Conservation (phyloP, 2,888 invertebrate genomes). For the Diadegma fenestrale region DNA sequence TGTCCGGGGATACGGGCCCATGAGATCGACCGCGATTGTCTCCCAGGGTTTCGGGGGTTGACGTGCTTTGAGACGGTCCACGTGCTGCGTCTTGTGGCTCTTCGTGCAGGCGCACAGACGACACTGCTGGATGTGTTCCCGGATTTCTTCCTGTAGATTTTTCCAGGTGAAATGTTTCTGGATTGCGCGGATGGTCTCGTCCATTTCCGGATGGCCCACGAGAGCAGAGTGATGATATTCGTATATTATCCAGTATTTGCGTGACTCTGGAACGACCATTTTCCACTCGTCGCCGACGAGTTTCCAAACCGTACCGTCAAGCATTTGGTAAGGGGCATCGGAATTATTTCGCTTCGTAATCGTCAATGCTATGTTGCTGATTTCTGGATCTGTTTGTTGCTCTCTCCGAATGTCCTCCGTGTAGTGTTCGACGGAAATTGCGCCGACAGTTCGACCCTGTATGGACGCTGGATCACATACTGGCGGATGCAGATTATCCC, state of each 20-base stretch:
- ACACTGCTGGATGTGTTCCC: constrained; percentile 46
- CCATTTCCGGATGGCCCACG: too few species aligned
- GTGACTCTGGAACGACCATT: not conserved
- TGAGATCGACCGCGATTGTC: too few species aligned
- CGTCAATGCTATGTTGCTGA: too few species aligned
- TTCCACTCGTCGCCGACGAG: not conserved
- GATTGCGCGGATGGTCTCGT: too few species aligned
- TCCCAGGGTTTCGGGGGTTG: too few species aligned
- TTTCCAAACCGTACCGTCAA: not conserved
- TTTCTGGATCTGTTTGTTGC: not conserved
- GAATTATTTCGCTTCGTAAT: not conserved
- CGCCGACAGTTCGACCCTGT: not conserved
- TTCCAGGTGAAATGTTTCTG: constrained; percentile 59
- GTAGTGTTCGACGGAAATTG: not conserved
- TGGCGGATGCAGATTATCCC: too few species aligned
- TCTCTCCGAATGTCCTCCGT: not conserved
- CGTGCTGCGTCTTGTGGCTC: too few species aligned
- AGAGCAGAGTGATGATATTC: too few species aligned
- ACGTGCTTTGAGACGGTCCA: too few species aligned
- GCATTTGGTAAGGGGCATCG: not conserved
- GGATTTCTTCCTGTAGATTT: constrained; percentile 27
- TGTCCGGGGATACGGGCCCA: too few species aligned
- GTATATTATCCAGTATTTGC: not conserved
- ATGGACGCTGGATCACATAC: too few species aligned
- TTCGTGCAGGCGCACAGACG: too few species aligned